A percentile compares a stretch with the other conserved stretches of the same genome.
Conservation (phyloP, 2,888 invertebrate genomes). For the Drosophila ustulata region DNA sequence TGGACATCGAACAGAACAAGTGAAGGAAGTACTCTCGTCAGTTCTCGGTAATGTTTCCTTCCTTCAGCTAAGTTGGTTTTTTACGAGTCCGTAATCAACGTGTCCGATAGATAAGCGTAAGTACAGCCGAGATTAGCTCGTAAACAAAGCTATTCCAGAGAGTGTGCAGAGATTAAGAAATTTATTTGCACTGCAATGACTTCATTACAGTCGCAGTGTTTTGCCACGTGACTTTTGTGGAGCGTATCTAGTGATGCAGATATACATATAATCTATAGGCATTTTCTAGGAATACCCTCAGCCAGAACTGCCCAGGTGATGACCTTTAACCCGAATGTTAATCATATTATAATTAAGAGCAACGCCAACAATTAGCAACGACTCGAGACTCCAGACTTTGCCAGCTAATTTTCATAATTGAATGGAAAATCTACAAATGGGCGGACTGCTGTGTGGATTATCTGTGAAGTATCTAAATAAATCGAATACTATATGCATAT, state of each 20-base stretch:
- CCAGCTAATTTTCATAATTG: conserved; percentile 60
- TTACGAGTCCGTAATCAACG: conserved; percentile 15
- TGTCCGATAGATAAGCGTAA: conserved; percentile 30
- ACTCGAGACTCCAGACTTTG: conserved; percentile 42
- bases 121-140: conserved; percentile 21
- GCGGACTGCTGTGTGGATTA: conserved; percentile 4
- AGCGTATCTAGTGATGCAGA: not conserved
- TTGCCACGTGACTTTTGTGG: conserved; percentile 12
- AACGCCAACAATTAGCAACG: conserved; percentile 46
- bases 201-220: conserved; percentile 9
- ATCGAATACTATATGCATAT: not conserved
- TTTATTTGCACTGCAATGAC: conserved; percentile 46
- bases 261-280: not conserved
- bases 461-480: not conserved
- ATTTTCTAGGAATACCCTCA: not conserved
- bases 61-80: not conserved
- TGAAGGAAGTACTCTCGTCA: conserved; percentile 18
- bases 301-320: not conserved
- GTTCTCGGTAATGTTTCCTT: conserved; percentile 2
- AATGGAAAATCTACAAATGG: conserved; percentile 49
- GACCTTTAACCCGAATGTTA: conserved; percentile 28
- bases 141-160: conserved; percentile 52
- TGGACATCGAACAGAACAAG: conserved; percentile 12
- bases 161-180: conserved; percentile 41
- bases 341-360: conserved; percentile 39